Base-by-base conservation (phyloP, 1,140 invertebrate genomes). In the Heliothis subflexa region DNA sequence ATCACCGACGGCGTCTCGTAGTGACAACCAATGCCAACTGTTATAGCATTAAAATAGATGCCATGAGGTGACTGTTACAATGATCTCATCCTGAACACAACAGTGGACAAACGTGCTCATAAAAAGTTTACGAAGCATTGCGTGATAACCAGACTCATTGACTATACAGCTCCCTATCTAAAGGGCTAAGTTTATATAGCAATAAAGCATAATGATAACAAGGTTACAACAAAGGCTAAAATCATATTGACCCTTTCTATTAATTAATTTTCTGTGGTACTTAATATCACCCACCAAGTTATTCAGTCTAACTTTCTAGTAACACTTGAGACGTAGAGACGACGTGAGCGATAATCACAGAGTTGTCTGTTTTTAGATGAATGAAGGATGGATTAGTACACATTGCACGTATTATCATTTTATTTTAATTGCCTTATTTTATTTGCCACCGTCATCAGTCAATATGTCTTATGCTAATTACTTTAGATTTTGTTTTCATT, bases 1-100 rank as follows among this genome's bases (percentile, higher is more conserved):
- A 80, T 79, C 78, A 81, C 74, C 81, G 78, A 79, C 78, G 78
- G 81, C 78, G 78, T 81, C 81, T 86, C 79, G 79, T 83, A 66
- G 59, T 57, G 80, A 78, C 75, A 79, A 78, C 59, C 71, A 79
- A 74, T 74, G 71, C 61, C 71, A 73, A 78, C 70, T 72, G 68
- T 52, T 62, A 64, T 64, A 78, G 55, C 52, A 74, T 79, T 74
- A 75, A 59, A 79, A 74, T 74, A 79, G 72, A 68, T 70, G 62
- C 62, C 33, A 68, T 57, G 52, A 75, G 73, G 64, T 78, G 68
- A 78, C 68, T 62, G 12, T 59, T 59, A 28, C 77, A 64, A 28
- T 79, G 78, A 79, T 79, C 59, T 79, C 78, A 79, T 79, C 71
- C 66, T 70, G 45, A 64, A 33, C 59, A 16, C 14, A 75, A 52